Evolutionary conservation across 2,113 vertebrate species (phyloP).

Genomic region (Coregonus clupeaformis): DNA sequence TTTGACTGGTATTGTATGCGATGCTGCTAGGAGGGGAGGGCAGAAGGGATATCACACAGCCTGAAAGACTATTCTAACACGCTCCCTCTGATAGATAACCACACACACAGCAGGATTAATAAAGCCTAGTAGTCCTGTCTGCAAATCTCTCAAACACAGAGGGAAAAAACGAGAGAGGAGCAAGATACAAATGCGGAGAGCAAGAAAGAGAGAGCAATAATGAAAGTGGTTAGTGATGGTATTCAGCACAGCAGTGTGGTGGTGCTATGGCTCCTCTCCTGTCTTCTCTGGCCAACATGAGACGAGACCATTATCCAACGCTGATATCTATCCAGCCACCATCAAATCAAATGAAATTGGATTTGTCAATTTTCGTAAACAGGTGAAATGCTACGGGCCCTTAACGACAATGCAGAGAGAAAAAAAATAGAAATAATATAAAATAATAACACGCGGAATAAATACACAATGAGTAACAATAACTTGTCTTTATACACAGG

Average conservation of each 20-base stretch:
- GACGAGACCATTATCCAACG: slow-evolving; percentile 33
- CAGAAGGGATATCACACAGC: neutral
- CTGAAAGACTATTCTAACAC: too few species aligned
- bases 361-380: too few species aligned
- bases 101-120: neutral
- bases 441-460: too few species aligned
- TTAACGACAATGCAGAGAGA: too few species aligned
- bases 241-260: slow-evolving; percentile 5
- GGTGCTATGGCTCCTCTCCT: slow-evolving; percentile 6
- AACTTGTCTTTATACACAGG: too few species aligned
- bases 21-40: neutral
- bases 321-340: slow-evolving; percentile 9
- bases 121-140: neutral
- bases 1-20: too few species aligned
- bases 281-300: slow-evolving; percentile 10
- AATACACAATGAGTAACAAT: too few species aligned
- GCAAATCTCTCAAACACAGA: neutral
- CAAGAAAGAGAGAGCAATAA: slow-evolving; percentile 35
- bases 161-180: neutral
- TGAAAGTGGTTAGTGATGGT: slow-evolving; percentile 15
- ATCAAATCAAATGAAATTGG: too few species aligned
- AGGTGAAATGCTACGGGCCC: too few species aligned
- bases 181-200: neutral
- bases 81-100: neutral
- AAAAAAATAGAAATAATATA: too few species aligned